These are phyloP conservation scores for Florisuga fusca DNA, from an alignment of 2,797 vertebrate genomes.

Conservation along the genomic window DNA sequence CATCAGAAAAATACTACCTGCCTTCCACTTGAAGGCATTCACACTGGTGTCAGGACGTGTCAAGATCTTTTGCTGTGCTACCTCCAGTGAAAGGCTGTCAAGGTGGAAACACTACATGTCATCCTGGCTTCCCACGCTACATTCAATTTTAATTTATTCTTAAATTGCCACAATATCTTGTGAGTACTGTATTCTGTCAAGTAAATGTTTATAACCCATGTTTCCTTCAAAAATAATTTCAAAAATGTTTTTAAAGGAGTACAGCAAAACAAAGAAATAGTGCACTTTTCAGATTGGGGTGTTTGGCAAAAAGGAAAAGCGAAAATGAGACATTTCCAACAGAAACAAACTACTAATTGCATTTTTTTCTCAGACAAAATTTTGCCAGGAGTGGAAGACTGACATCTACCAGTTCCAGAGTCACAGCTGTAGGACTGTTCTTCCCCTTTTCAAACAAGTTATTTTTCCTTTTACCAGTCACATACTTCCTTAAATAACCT, in stretches of 20 bases:
- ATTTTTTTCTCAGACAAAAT: background rate
- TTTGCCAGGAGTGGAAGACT: background rate
- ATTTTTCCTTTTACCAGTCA: background rate
- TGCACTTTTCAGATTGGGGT: background rate
- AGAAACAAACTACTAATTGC: background rate
- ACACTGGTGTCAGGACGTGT: conserved; percentile 36
- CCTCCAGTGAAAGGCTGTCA: conserved; percentile 62
- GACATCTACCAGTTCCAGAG: background rate
- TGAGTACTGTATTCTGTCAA: background rate
- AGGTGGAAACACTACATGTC: conserved; percentile 38
- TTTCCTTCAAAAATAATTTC: background rate
- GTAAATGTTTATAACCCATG: background rate
- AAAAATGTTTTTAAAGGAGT: background rate
- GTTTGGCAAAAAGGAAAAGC: background rate
- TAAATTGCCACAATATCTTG: conserved; percentile 16
- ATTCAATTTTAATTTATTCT: conserved; percentile 42
- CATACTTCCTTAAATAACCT: background rate
- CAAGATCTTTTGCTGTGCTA: conserved; percentile 51
- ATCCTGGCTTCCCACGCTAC: conserved; percentile 43
- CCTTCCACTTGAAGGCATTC: conserved; percentile 40
- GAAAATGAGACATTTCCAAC: too few relatives aligned
- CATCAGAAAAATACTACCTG: conserved; percentile 44
- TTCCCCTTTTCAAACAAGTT: background rate
- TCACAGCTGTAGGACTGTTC: background rate
- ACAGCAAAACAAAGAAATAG: background rate